Percentiles rank a stretch among this genome's conserved stretches.
These are phyloP conservation scores for Megaceryle alcyon DNA, from an alignment of 2,797 vertebrate genomes.

Conservation along the genomic window DNA sequence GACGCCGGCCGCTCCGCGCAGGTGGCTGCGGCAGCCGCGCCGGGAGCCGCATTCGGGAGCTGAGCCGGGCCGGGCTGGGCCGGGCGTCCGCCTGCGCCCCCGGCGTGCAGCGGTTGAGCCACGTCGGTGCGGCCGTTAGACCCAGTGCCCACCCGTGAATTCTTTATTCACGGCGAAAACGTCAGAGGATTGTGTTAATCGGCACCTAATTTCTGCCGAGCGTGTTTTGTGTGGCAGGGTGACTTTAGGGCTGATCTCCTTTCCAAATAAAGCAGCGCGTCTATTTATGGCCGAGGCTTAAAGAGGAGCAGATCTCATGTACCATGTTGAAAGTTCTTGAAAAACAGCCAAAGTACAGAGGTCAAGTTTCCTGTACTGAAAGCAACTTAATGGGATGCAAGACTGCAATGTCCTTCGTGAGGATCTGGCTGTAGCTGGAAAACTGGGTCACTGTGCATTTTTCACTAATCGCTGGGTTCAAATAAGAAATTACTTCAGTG, in stretches of 20 bases:
- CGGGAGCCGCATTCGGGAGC: too few relatives aligned
- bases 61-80: too few relatives aligned
- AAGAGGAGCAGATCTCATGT: slow-evolving; percentile 73
- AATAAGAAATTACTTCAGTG: slow-evolving; percentile 68
- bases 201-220: slow-evolving; percentile 44
- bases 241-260: slow-evolving; percentile 72
- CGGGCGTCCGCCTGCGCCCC: too few relatives aligned
- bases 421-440: slow-evolving; percentile 60
- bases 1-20: not conserved
- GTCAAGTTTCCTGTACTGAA: slow-evolving; percentile 78
- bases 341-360: slow-evolving; percentile 77
- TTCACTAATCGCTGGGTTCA: slow-evolving; percentile 58
- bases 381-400: slow-evolving; percentile 68
- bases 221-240: slow-evolving; percentile 17
- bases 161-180: not conserved
- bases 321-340: slow-evolving; percentile 77
- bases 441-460: slow-evolving; percentile 73
- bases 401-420: slow-evolving; percentile 49
- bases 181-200: not conserved
- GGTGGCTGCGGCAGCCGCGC: not conserved
- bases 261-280: slow-evolving; percentile 69
- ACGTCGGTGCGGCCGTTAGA: not conserved
- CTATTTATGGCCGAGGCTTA: slow-evolving; percentile 74
- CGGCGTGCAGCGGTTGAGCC: too few relatives aligned
- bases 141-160: not conserved